phyloP scores from a whole-genome alignment of 2,797 vertebrate species.

The Jordanella pulchra region DNA sequence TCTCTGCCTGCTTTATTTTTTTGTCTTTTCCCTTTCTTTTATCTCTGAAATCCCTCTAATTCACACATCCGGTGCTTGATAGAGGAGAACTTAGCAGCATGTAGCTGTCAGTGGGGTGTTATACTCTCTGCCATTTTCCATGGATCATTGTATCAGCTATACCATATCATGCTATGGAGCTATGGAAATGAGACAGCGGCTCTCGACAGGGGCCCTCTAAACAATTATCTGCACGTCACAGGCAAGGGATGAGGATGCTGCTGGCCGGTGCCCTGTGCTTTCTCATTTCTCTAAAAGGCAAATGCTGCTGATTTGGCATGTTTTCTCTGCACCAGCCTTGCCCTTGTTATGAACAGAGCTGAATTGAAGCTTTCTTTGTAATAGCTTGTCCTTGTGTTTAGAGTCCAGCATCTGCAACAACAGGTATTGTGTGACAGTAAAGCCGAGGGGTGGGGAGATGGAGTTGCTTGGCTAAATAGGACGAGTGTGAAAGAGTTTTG shows the following conservation, averaged over 20 bases:
- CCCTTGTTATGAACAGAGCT: conserved; percentile 60
- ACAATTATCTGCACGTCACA: conserved; percentile 61
- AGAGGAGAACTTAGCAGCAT: conserved; percentile 41
- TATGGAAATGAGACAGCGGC: conserved; percentile 59
- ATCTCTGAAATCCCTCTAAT: conserved; percentile 34
- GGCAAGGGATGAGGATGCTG: conserved; percentile 31
- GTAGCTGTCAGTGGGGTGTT: conserved; percentile 39
- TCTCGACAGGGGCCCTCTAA: conserved; percentile 62
- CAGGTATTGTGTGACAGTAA: conserved; percentile 56
- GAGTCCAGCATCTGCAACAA: conserved; percentile 57
- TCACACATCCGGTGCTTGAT: conserved; percentile 28
- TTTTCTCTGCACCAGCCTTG: conserved; percentile 51
- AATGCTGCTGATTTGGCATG: conserved; percentile 68
- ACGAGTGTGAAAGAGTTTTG: not conserved
- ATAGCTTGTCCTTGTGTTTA: conserved; percentile 58
- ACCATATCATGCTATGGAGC: conserved; percentile 44
- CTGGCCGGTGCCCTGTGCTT: conserved; percentile 49
- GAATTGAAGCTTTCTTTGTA: conserved; percentile 46
- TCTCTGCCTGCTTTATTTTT: conserved; percentile 36
- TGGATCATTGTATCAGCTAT: conserved; percentile 35
- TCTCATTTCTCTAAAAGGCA: conserved; percentile 65
- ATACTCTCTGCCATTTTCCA: conserved; percentile 35
- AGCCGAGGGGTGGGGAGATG: conserved; percentile 16
- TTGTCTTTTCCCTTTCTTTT: conserved; percentile 15
- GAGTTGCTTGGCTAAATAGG: not conserved